A percentile compares a stretch with the other conserved stretches of the same genome.
phyloP scores from a whole-genome alignment of 2,113 vertebrate species.

The Pseudorasbora parva region DNA sequence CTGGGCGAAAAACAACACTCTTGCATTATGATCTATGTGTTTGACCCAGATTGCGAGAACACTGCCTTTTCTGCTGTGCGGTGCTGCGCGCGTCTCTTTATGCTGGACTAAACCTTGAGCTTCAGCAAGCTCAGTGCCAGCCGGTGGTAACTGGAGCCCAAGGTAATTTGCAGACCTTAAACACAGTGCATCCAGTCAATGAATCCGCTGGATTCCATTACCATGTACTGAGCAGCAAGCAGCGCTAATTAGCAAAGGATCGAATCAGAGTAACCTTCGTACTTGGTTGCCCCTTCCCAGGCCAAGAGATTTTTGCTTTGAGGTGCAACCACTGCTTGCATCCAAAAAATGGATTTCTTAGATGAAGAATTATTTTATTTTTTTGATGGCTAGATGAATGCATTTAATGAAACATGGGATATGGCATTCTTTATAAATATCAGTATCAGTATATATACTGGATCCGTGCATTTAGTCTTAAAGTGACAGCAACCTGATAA shows the following conservation, averaged over 20 bases:
- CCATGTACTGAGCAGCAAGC: slow-evolving; percentile 56
- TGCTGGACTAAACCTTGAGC: slow-evolving; percentile 20
- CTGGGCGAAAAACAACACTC: not conserved
- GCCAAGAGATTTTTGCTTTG: slow-evolving; percentile 1
- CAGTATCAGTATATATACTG: too few species aligned
- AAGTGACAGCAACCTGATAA: too few species aligned
- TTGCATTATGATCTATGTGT: slow-evolving; percentile 2
- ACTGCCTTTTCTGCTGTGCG: slow-evolving; percentile 5
- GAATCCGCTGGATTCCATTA: slow-evolving; percentile 62
- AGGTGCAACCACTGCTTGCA: not conserved
- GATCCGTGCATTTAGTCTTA: too few species aligned
- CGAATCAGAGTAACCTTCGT: slow-evolving; percentile 49
- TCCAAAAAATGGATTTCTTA: not conserved
- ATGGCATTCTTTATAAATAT: not conserved
- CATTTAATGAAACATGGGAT: not conserved
- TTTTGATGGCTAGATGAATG: not conserved
- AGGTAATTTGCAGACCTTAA: slow-evolving; percentile 63
- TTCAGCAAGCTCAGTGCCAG: slow-evolving; percentile 34
- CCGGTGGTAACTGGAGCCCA: slow-evolving; percentile 50
- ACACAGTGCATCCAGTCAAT: slow-evolving; percentile 63
- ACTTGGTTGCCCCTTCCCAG: slow-evolving; percentile 42
- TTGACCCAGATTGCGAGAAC: slow-evolving; percentile 35
- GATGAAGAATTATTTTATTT: not conserved
- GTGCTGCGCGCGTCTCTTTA: slow-evolving; percentile 31
- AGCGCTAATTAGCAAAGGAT: slow-evolving; percentile 60